Percentiles rank a stretch among this genome's conserved stretches.
These are phyloP conservation scores for Agonopterix alstromeriana DNA, from an alignment of 2,888 invertebrate genomes.

Conservation along the genomic window DNA sequence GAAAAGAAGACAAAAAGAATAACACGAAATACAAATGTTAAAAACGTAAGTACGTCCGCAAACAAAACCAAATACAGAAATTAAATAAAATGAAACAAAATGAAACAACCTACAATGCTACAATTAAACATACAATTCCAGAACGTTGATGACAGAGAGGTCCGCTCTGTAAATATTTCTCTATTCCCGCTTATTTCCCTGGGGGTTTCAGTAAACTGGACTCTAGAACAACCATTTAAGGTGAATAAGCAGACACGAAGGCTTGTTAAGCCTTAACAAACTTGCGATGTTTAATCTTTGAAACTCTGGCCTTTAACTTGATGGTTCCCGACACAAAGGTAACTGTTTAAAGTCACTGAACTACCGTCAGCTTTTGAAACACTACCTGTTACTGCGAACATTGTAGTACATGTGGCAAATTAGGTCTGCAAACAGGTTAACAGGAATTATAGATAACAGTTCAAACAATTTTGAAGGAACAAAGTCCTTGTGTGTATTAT, in stretches of 20 bases:
- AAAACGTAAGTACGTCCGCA: too few relatives aligned
- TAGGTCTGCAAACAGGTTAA: too few relatives aligned
- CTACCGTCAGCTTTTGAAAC: too few relatives aligned
- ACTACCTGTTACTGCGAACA: slow-evolving; percentile 64
- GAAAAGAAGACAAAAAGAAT: too few relatives aligned
- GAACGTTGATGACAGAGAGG: slow-evolving; percentile 34
- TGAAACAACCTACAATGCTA: not conserved
- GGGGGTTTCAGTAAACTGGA: slow-evolving; percentile 39
- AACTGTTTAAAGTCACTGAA: slow-evolving; percentile 53
- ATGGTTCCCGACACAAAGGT: slow-evolving; percentile 30
- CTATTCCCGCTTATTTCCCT: slow-evolving; percentile 50
- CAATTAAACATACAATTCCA: slow-evolving; percentile 9
- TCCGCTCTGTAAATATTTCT: slow-evolving; percentile 38
- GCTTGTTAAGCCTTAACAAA: slow-evolving; percentile 48
- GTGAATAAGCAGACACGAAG: slow-evolving; percentile 38
- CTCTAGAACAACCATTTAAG: slow-evolving; percentile 44
- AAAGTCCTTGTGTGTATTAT: too few relatives aligned
- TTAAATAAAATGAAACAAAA: not conserved
- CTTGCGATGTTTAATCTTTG: slow-evolving; percentile 49
- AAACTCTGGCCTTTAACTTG: slow-evolving; percentile 33
- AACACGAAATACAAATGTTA: too few relatives aligned
- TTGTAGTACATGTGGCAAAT: slow-evolving; percentile 68
- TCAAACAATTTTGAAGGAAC: too few relatives aligned
- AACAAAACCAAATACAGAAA: too few relatives aligned
- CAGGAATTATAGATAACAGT: too few relatives aligned